Base-by-base conservation (phyloP, 1,140 invertebrate species). In the Caenorhabditis tropicalis region DNA sequence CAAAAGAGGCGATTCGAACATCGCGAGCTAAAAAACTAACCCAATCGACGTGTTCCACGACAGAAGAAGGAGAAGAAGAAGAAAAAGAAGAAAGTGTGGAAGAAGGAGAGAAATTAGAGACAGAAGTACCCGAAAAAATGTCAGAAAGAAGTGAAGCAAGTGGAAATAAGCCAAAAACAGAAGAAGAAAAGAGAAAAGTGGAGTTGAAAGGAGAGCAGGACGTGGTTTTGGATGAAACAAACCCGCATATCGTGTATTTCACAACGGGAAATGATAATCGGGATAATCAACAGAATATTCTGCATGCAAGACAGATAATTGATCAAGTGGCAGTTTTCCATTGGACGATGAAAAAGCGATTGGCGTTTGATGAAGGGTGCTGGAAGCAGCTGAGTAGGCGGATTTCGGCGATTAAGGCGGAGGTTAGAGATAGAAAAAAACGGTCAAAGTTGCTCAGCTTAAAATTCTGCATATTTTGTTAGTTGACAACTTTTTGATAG, bases 361-460 rank as follows among this genome's bases (percentile, higher is more conserved):
- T 74, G 36, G 19, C 65, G 2, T 74, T 74, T 74, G 65, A 74
- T 43, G 65, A 74, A 12, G 65, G 65, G 4, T 74, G 36, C 36
- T 74, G 65, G 65, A 74, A 74, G n/a, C 65, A 74, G 27, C 43
- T 74, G 65, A 74, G 36, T n/a, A 33, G 65, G 6, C n/a, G 65
- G 43, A 43, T 74, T 19, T n/a, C 36, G 16, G 33, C 65, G 4
- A 43, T 74, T 43, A 43, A 24, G 33, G 65, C 65, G 4, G 65
- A 74, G 65, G 65, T 74, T n/a, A n/a, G n/a, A n/a, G n/a, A n/a
- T n/a, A n/a, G 39, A 1, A 51, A 4, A n/a, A 51, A 21, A 4
- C 2, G 49, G 6, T 19, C 7, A 6, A 51, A 51, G 12, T 51
- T 19, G 12, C n/a, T n/a, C n/a, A n/a, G n/a, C n/a, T n/a, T n/a